Conservation (phyloP, 2,888 invertebrate genomes). For the Elgonia sp. region DNA sequence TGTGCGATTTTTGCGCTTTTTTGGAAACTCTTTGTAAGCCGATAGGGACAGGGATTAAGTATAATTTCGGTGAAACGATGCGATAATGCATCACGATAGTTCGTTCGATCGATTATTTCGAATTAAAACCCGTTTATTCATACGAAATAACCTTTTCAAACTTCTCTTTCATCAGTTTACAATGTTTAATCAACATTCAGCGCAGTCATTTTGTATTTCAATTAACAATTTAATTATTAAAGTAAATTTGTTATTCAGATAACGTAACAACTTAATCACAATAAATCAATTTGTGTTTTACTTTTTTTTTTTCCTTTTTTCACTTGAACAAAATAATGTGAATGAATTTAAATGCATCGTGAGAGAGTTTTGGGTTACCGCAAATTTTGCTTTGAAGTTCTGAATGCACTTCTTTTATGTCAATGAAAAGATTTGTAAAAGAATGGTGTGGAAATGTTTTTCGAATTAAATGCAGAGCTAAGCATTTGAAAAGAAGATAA, state of each 20-base stretch:
- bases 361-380: slow-evolving; percentile 8
- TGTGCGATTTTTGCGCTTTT: slow-evolving; percentile 86
- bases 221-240: too few species aligned
- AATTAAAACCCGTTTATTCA: not conserved
- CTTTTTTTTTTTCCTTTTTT: too few species aligned
- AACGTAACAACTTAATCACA: too few species aligned
- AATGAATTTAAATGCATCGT: not conserved
- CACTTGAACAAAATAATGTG: too few species aligned
- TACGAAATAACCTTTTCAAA: too few species aligned
- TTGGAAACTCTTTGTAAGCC: slow-evolving; percentile 82
- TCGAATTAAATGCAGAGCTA: too few species aligned
- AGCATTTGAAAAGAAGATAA: too few species aligned
- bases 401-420: slow-evolving; percentile 20
- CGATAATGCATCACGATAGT: slow-evolving; percentile 78
- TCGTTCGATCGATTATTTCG: slow-evolving; percentile 20
- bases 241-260: too few species aligned
- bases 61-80: slow-evolving; percentile 83
- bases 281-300: too few species aligned
- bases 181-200: too few species aligned
- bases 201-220: too few species aligned
- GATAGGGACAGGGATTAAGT: slow-evolving; percentile 81
- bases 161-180: too few species aligned
- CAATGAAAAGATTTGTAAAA: slow-evolving; percentile 16
- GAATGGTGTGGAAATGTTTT: slow-evolving; percentile 1
- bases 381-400: slow-evolving; percentile 25